Evolutionary conservation across 2,888 invertebrate genomes (phyloP), one percentile per base, ranked within the genome.

Genomic region (Rhaphigaster nebulosa): DNA sequence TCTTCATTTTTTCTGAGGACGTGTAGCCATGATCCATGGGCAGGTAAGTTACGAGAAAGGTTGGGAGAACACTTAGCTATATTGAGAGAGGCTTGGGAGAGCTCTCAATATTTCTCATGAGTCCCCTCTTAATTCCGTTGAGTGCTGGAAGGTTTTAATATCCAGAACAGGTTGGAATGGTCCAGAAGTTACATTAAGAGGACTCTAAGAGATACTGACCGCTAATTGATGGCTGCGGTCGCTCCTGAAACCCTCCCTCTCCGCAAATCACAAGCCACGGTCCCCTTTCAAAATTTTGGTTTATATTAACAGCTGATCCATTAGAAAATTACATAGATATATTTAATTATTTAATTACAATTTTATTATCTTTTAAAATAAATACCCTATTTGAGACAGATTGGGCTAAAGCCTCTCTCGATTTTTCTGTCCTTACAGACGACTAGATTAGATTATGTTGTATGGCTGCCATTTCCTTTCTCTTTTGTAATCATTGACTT

Each of bases 71-170:
- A 76, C 70, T 76, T 76, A 76, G 70, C 70, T 38, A 76, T 76
- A 76, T 76, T 76, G 70, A 38, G 70, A 76, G 70, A 38, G 70
- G 38, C 34, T 38, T 23, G 70, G 38, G 34, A 20, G 70, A 76
- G 70, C 70, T 76, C 70, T 76, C 70, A 76, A 76, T 76, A 76
- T 76, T 76, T 76, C 70, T 76, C 70, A 76, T 76, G 70, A 76
- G 20, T 10, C 38, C 38, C 70, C 70, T 76, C 70, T 76, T 76
- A 76, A 76, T 76, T 76, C 70, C 70, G 34, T 76, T 76, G 70
- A 76, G 70, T 76, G 70, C 70, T 76, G 70, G 34, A 76, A 76
- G 70, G 70, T 76, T 76, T 76, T 76, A 76, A 76, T 76, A 76
- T 76, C 70, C 38, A 38, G 70, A 38, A 29, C 29, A 38, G 15